Percentiles rank a stretch among this genome's conserved stretches.
These are phyloP conservation scores for Sus scrofa DNA, from an alignment of 2,113 vertebrate genomes.

Conservation along the genomic window T2T-Sscrofa CM000813.6:52570001-52570500, in stretches of 20 bases:
- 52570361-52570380: constrained; percentile 27
- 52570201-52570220: not conserved
- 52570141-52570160: not conserved
- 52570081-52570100: not conserved
- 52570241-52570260: not conserved
- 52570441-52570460: constrained; percentile 12
- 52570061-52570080: not conserved
- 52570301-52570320: constrained; percentile 52
- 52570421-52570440: constrained; percentile 16
- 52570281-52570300: constrained; percentile 41
- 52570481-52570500: not conserved
- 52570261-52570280: constrained; percentile 27
- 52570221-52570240: not conserved
- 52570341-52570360: constrained; percentile 15
- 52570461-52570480: not conserved
- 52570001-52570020: constrained; percentile 8
- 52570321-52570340: constrained; percentile 7
- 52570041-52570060: not conserved
- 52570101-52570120: not conserved
- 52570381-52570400: constrained; percentile 42
- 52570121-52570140: not conserved
- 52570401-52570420: constrained; percentile 24
- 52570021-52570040: not conserved
- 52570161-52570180: not conserved
- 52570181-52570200: constrained; percentile 38